Conservation (phyloP, 2,797 vertebrate genomes). For the Protosalanx chinensis region DNA sequence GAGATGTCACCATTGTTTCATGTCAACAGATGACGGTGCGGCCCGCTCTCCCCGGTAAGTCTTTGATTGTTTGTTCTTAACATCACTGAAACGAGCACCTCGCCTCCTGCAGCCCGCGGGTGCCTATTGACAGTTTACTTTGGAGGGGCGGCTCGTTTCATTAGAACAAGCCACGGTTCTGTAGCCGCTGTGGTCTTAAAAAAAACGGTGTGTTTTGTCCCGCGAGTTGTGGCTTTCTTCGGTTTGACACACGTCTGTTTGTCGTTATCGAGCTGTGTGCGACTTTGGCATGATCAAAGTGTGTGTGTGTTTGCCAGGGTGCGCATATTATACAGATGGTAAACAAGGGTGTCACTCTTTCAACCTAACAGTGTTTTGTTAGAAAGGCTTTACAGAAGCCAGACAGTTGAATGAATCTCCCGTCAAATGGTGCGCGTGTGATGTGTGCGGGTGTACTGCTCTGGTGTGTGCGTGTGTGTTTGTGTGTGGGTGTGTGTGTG, state of each 20-base stretch:
- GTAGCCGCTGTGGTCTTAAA: not conserved
- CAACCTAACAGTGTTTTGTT: constrained; percentile 19
- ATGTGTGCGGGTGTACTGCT: not conserved
- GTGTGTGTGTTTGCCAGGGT: not conserved
- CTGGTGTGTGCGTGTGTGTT: not conserved
- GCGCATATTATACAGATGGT: not conserved
- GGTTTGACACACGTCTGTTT: not conserved
- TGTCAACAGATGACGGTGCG: constrained; percentile 62
- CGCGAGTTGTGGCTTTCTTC: not conserved
- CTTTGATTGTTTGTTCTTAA: constrained; percentile 71
- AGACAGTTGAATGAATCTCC: constrained; percentile 6
- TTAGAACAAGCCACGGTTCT: not conserved
- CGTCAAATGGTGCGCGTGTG: not conserved
- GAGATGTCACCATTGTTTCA: constrained; percentile 73
- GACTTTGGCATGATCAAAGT: not conserved
- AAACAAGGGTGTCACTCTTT: too few relatives aligned
- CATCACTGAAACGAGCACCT: constrained; percentile 61
- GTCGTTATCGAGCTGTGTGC: not conserved
- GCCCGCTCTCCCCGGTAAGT: constrained; percentile 47
- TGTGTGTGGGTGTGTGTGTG: not conserved
- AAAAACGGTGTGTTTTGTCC: not conserved
- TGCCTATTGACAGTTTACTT: constrained; percentile 59
- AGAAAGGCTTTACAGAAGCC: not conserved
- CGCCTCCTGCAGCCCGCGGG: constrained; percentile 49
- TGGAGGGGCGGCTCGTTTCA: constrained; percentile 32